Evolutionary conservation across 2,888 invertebrate species (phyloP).

Genomic region (Apodemia mormo): DNA sequence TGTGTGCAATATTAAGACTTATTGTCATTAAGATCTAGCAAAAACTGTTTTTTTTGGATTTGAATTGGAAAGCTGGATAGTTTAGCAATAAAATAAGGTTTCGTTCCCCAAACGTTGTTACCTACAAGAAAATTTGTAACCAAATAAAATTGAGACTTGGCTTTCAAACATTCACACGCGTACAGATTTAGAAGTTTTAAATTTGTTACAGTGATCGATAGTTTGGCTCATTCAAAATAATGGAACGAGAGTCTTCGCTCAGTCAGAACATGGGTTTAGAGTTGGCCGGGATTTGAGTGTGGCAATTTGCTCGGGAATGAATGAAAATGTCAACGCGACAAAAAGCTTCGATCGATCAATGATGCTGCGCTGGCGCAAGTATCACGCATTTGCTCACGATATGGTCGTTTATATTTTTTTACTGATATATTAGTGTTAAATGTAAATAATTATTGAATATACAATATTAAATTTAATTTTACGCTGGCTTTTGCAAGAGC

Average conservation of each 20-base stretch:
- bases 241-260: slow-evolving; percentile 59
- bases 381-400: slow-evolving; percentile 27
- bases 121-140: too few relatives aligned
- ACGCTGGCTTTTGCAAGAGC: too few relatives aligned
- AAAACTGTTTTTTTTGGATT: too few relatives aligned
- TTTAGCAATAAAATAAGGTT: too few relatives aligned
- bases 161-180: slow-evolving; percentile 40
- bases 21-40: too few relatives aligned
- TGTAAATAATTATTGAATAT: too few relatives aligned
- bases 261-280: slow-evolving; percentile 66
- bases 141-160: too few relatives aligned
- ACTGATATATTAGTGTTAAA: too few relatives aligned
- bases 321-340: slow-evolving; percentile 77
- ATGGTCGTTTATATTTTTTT: background rate
- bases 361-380: slow-evolving; percentile 57
- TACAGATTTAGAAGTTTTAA: slow-evolving; percentile 40
- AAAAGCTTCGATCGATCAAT: slow-evolving; percentile 78
- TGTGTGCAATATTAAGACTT: too few relatives aligned
- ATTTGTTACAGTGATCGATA: slow-evolving; percentile 64
- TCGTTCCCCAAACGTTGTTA: too few relatives aligned
- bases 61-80: too few relatives aligned
- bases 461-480: too few relatives aligned
- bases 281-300: slow-evolving; percentile 40
- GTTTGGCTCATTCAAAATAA: slow-evolving; percentile 69
- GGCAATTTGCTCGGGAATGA: slow-evolving; percentile 75